A percentile compares a stretch with the other conserved stretches of the same genome.
These are phyloP conservation scores for Mercenaria mercenaria DNA, from an alignment of 1,140 invertebrate genomes.

Conservation along the genomic window DNA sequence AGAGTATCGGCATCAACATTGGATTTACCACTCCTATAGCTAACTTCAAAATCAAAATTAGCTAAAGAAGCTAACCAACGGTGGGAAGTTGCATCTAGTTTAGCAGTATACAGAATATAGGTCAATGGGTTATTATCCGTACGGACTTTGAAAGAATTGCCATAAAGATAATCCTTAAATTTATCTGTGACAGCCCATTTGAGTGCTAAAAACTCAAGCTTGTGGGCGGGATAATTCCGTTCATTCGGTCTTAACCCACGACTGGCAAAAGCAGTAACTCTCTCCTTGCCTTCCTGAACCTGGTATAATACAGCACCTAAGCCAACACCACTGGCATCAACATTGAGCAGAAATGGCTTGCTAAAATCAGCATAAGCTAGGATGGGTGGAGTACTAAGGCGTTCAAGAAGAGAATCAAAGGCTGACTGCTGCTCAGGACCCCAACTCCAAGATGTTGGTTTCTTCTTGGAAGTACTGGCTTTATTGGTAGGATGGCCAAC, in stretches of 20 bases:
- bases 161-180: constrained; percentile 50
- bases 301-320: constrained; percentile 44
- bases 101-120: constrained; percentile 39
- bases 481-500: neutral
- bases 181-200: constrained; percentile 55
- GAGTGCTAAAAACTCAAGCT: constrained; percentile 58
- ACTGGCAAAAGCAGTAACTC: neutral
- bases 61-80: constrained; percentile 18
- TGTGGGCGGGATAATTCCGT: constrained; percentile 16
- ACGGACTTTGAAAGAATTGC: neutral
- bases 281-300: neutral
- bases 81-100: constrained; percentile 42
- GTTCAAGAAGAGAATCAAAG: neutral
- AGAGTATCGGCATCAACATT: constrained; percentile 3
- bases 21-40: neutral
- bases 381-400: neutral
- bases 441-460: neutral
- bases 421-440: neutral
- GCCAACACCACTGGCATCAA: neutral
- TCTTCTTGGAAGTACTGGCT: neutral
- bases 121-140: constrained; percentile 15
- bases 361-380: constrained; percentile 19
- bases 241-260: neutral
- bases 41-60: neutral
- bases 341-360: neutral